Base-by-base conservation (phyloP, 2,888 invertebrate species). In the Aethes cnicana region DNA sequence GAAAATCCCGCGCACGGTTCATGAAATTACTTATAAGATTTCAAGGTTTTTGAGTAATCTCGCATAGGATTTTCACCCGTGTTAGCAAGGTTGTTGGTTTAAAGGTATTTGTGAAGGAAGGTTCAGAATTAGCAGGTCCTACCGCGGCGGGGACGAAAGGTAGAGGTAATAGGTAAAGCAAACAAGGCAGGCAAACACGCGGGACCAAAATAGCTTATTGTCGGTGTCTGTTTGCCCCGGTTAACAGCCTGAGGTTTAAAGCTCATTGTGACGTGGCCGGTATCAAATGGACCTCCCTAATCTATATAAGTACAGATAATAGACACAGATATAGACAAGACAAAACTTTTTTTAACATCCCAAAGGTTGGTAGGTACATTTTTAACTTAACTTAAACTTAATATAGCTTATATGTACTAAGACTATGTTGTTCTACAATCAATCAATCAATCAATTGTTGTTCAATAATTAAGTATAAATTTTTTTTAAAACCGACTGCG, bases 91-190 rank as follows among this genome's bases (percentile, higher is more conserved):
- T 53, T 58, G 58, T 56, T 58, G 42, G 49, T 54, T 56, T 53
- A 32, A 30, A 32, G 37, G 8, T 57, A 47, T 58, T 58, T 56
- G 58, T 41, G 26, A 55, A 58, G 57, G 58, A 57, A 42, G 48
- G 37, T 49, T 48, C 43, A 41, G 44, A 55, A 58, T 58, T 58
- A 58, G 56, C 58, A 53, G 48, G 47, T 58, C 47, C 58, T 58
- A 58, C 58, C 56, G 58, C 58, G 58, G 58, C 44, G 41, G 20
- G 33, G 16, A 30, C 25, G 41, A 43, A 56, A 52, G 56, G 53
- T 35, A 30, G 33, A 26, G 47, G 39, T 58, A 56, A 58, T 58
- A 58, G 48, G 39, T 33, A 53, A 39, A 26, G 54, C 39, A 53
- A 58, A 58, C 52, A 49, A 12, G 17, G n/a, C 20, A 23, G 46